phyloP scores from a whole-genome alignment of 2,113 vertebrate species.

The Macaca nemestrina region DNA sequence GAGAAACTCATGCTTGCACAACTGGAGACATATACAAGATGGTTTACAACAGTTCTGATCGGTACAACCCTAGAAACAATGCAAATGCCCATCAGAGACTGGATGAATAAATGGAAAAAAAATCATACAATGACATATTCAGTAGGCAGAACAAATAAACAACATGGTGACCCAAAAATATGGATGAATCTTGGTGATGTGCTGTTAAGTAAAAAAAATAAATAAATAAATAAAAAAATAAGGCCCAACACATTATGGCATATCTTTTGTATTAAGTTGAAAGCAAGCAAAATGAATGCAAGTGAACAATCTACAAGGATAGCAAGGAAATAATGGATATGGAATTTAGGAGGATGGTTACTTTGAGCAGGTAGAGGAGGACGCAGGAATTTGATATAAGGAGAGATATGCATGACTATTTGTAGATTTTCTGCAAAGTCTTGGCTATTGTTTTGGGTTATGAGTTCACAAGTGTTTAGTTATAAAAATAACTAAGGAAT shows the following conservation, averaged over 20 bases:
- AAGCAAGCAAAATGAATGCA: neutral
- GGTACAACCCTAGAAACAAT: neutral
- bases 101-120: neutral
- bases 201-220: neutral
- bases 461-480: neutral
- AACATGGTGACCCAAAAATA: neutral
- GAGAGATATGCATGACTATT: neutral
- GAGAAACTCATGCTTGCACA: neutral
- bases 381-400: neutral
- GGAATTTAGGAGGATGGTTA: neutral
- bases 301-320: neutral
- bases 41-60: neutral
- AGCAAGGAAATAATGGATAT: neutral
- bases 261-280: neutral
- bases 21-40: neutral
- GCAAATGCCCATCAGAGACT: neutral
- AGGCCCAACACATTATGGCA: neutral
- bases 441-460: neutral
- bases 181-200: neutral
- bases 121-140: neutral
- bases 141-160: neutral
- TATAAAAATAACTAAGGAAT: constrained; percentile 9
- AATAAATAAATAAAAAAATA: no score
- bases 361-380: neutral
- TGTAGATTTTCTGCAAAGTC: neutral